Evolutionary conservation across 2,113 vertebrate genomes (phyloP).

Genomic region (Petroica traversi): DNA sequence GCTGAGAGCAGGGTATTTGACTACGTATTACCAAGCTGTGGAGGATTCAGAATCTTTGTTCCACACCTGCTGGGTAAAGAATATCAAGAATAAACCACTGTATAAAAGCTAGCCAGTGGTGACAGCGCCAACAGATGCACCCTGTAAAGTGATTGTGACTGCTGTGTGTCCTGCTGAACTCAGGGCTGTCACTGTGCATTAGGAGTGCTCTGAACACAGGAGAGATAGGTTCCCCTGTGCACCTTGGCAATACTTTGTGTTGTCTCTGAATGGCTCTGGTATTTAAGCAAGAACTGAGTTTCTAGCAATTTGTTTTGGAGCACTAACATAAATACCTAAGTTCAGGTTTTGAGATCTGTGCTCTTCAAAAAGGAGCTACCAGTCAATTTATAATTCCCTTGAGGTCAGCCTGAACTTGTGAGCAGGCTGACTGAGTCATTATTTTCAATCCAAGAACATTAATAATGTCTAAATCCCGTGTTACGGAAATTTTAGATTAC

Average conservation of each 20-base stretch:
- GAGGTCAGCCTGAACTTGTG: background rate
- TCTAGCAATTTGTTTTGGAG: background rate
- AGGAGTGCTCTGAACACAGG: background rate
- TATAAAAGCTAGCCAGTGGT: background rate
- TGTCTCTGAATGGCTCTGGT: background rate
- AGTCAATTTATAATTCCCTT: background rate
- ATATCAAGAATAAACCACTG: background rate
- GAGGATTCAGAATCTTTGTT: background rate
- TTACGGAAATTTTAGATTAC: background rate
- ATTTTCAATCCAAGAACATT: background rate
- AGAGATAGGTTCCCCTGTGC: background rate
- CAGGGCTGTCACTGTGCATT: background rate
- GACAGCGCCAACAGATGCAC: rapidly evolving
- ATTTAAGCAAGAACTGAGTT: background rate
- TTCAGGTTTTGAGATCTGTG: background rate
- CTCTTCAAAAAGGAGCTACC: background rate
- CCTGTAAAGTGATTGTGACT: background rate
- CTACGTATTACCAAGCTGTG: background rate
- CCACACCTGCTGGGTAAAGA: background rate
- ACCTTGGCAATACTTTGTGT: background rate
- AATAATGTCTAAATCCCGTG: background rate
- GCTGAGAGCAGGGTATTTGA: background rate
- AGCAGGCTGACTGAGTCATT: background rate
- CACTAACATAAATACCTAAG: background rate
- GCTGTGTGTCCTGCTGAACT: background rate